Conservation (phyloP, 2,797 vertebrate genomes). For the Mormyrops boulengeri region DNA sequence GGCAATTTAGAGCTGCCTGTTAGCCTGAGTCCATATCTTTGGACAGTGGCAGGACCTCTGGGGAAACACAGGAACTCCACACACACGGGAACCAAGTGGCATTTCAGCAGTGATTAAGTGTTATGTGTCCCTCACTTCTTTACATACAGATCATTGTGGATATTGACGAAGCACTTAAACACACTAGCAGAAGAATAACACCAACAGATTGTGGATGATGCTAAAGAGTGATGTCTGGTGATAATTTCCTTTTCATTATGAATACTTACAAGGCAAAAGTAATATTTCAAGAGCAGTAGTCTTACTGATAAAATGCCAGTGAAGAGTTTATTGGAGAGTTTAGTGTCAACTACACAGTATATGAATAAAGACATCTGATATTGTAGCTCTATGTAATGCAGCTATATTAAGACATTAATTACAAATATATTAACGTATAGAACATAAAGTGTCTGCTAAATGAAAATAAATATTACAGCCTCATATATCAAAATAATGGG, state of each 20-base stretch:
- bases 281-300: background rate
- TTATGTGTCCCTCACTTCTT: background rate
- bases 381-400: background rate
- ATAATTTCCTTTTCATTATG: background rate
- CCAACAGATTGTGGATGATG: background rate
- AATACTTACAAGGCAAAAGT: background rate
- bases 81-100: background rate
- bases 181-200: background rate
- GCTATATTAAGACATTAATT: background rate
- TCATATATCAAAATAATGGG: conserved; percentile 13
- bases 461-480: background rate
- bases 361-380: conserved; percentile 8
- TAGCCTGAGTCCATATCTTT: background rate
- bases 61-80: background rate
- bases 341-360: background rate
- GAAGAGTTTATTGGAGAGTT: background rate
- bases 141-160: background rate
- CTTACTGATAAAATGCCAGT: background rate
- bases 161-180: background rate
- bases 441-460: background rate
- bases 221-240: background rate
- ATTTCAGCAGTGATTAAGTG: background rate
- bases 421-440: background rate
- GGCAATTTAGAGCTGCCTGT: background rate
- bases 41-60: background rate